These are phyloP conservation scores for Drosophila tsacasi DNA, from an alignment of 1,140 invertebrate genomes.

Conservation along the genomic window DNA sequence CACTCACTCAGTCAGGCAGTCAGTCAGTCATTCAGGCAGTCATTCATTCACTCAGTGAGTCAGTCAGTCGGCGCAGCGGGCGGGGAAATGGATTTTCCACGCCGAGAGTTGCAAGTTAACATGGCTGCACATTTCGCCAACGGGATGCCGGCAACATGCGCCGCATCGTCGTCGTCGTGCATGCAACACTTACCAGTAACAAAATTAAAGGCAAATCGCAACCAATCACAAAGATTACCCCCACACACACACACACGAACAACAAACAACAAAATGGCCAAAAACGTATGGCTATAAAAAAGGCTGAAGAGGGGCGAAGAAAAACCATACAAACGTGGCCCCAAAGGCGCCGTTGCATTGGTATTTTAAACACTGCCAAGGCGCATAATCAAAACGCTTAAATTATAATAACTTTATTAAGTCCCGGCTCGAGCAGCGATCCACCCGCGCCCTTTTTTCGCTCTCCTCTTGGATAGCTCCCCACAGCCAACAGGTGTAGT, in stretches of 20 bases:
- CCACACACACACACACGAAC: conserved; percentile 41
- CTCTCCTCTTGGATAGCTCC: conserved; percentile 27
- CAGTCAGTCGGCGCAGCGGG: conserved; percentile 35
- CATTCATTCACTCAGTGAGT: conserved; percentile 39
- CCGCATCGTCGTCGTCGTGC: conserved; percentile 62
- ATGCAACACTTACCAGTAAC: conserved; percentile 76
- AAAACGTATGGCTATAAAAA: not conserved
- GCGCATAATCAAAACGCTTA: conserved; percentile 83
- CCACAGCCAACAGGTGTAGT: conserved; percentile 70
- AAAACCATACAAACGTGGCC: conserved; percentile 35
- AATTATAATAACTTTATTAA: conserved; percentile 84
- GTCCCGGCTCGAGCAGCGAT: conserved; percentile 44
- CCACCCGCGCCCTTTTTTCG: conserved; percentile 34
- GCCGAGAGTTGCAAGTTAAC: conserved; percentile 61
- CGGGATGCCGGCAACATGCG: conserved; percentile 69
- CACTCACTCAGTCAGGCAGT: conserved; percentile 24
- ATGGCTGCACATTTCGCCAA: conserved; percentile 74
- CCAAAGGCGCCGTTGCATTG: conserved; percentile 73
- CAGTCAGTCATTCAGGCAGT: not conserved
- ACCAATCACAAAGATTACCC: conserved; percentile 83
- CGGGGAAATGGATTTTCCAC: conserved; percentile 50
- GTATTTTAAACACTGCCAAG: conserved; percentile 82
- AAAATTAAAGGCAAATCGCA: conserved; percentile 83
- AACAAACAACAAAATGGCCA: conserved; percentile 46
- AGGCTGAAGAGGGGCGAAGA: not conserved